These are phyloP conservation scores for Dasypus novemcinctus DNA, from an alignment of 2,113 vertebrate genomes.

Conservation along the genomic window DNA sequence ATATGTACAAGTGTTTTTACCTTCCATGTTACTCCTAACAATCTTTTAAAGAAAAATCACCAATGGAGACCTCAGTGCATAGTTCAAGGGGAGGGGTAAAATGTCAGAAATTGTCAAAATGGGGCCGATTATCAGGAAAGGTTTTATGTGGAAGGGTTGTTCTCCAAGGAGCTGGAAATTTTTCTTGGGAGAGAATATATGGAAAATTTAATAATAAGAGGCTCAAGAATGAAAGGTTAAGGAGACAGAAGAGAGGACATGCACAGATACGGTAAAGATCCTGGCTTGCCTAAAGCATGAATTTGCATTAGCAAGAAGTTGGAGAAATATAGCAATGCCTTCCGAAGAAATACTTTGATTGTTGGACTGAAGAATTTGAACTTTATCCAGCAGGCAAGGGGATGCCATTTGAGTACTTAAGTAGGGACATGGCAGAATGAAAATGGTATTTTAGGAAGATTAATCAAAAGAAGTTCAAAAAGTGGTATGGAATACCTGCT, in stretches of 20 bases:
- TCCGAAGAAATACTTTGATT: background rate
- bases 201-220: background rate
- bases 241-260: background rate
- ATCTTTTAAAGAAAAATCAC: constrained; percentile 30
- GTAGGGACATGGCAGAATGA: background rate
- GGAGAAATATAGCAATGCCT: background rate
- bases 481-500: background rate
- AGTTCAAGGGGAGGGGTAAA: background rate
- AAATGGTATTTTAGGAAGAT: background rate
- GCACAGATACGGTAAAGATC: background rate
- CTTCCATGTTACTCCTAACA: background rate
- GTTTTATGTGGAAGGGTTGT: background rate
- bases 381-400: background rate
- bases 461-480: background rate
- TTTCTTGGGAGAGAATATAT: background rate
- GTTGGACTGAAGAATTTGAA: background rate
- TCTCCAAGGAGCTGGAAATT: background rate
- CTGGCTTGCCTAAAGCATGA: background rate
- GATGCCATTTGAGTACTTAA: background rate
- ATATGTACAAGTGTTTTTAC: background rate
- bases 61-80: background rate
- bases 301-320: background rate
- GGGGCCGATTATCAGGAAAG: background rate
- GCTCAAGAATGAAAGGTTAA: background rate
- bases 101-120: background rate